Base-by-base conservation (phyloP, 2,888 invertebrate species). In the Monopis laevigella region DNA sequence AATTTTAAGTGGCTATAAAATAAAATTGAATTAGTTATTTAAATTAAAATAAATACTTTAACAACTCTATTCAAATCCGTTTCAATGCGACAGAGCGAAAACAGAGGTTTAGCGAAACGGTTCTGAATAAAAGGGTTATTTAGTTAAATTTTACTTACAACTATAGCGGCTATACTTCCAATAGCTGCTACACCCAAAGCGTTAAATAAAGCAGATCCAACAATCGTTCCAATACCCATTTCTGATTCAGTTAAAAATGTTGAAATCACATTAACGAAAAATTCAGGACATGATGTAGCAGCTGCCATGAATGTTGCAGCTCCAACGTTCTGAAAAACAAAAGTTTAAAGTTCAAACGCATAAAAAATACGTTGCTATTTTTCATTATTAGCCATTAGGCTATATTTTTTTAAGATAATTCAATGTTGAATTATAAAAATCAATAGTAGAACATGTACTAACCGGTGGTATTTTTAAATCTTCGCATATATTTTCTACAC, bases 301-400 rank as follows among this genome's bases (percentile, higher is more conserved):
- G 95, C 88, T 0, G 98, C 92, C 92, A 98, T 95, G 55, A 98
- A 97, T 0, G 97, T 98, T 2, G 98, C 98, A 0, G 96, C 98
- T 0, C 96, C 97, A 10, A 98, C 93, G 70, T 98, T 96, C 78
- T 88, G 67, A 14, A 57, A 63, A 43, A 43, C 11, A 28, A 28
- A 7, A 24, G 5, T 7, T 24, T 24, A 24, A 7, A 8, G 5
- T 24, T 24, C 8, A 7, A 8, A 24, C 24, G 24, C 8, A 5
- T 24, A 24, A 7, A 24, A 24, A 7, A 24, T 5, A 7, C 24
- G 5, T 8, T 24, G 24, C 24, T n/a, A n/a, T n/a, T n/a, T n/a
- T n/a, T n/a, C n/a, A n/a, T n/a, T n/a, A n/a, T n/a, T n/a, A n/a
- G n/a, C n/a, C n/a, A n/a, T n/a, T n/a, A n/a, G n/a, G n/a, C n/a